These are phyloP conservation scores for Ictalurus punctatus DNA, from an alignment of 2,113 vertebrate species.

Conservation along the genomic window DNA sequence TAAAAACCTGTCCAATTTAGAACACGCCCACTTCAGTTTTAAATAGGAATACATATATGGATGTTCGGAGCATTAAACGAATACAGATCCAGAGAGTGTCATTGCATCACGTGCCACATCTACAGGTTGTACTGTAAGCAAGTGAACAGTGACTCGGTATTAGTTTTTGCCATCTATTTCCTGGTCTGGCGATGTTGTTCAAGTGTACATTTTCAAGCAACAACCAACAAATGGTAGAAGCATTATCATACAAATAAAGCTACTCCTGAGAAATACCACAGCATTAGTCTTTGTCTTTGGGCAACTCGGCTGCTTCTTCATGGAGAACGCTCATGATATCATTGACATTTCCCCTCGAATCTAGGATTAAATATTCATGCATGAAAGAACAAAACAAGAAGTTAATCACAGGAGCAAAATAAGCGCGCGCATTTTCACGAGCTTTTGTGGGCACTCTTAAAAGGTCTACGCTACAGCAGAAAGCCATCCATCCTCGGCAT, in stretches of 20 bases:
- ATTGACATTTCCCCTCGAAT: conserved; percentile 42
- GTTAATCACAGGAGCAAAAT: conserved; percentile 57
- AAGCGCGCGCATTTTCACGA: conserved; percentile 56
- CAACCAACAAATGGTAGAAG: background rate
- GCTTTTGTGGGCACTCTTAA: conserved; percentile 56
- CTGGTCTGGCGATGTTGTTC: background rate
- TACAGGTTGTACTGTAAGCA: background rate
- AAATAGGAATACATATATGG: background rate
- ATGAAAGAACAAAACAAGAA: conserved; percentile 36
- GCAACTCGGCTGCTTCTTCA: conserved; percentile 48
- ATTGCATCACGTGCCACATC: background rate
- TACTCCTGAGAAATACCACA: conserved; percentile 28
- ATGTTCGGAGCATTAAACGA: background rate
- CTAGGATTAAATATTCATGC: conserved; percentile 49
- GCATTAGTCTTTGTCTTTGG: conserved; percentile 69
- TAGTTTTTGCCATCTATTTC: background rate
- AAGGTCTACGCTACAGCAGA: conserved; percentile 71
- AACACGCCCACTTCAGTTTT: background rate
- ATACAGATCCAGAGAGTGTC: background rate
- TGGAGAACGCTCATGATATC: background rate
- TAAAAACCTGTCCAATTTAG: background rate
- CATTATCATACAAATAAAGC: background rate
- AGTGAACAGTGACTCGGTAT: background rate
- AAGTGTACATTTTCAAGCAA: background rate
- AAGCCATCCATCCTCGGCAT: conserved; percentile 65